A percentile compares a stretch with the other conserved stretches of the same genome.
phyloP scores from a whole-genome alignment of 1,140 invertebrate genomes.

The Drosophila leontia region DNA sequence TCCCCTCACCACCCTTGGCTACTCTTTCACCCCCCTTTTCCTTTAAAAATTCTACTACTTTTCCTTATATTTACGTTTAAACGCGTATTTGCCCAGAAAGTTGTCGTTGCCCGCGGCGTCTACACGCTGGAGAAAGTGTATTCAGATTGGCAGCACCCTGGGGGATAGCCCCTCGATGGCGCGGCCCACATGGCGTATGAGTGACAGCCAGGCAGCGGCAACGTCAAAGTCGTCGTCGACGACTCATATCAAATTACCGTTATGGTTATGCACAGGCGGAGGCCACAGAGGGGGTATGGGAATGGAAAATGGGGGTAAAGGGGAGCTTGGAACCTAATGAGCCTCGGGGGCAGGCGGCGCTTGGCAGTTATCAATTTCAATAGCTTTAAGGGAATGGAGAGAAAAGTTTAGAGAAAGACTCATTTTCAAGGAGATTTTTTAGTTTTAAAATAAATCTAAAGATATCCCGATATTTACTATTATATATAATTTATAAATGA shows the following conservation, averaged over 20 bases:
- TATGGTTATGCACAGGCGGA: constrained; percentile 44
- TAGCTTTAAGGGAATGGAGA: constrained; percentile 28
- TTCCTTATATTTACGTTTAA: constrained; percentile 13
- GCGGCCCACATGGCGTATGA: constrained; percentile 66
- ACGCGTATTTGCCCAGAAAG: constrained; percentile 10
- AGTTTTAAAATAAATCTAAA: neutral
- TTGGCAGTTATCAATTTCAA: constrained; percentile 48
- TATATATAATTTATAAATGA: neutral
- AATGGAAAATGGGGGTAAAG: neutral
- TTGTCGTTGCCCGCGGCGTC: neutral
- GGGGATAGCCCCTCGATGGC: constrained; percentile 11
- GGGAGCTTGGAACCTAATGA: constrained; percentile 24
- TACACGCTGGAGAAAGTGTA: constrained; percentile 14
- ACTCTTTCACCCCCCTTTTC: neutral
- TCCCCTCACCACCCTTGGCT: neutral
- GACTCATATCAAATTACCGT: constrained; percentile 67
- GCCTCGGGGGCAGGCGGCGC: constrained; percentile 23
- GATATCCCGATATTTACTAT: neutral
- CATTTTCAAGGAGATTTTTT: neutral
- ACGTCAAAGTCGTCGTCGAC: constrained; percentile 50
- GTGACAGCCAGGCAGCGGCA: constrained; percentile 48
- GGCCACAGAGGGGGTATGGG: neutral
- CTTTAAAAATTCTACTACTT: neutral
- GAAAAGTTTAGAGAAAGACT: too few species aligned
- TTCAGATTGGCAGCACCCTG: constrained; percentile 39